Percentiles rank a stretch among this genome's conserved stretches.
These are phyloP conservation scores for Resseliella maxima DNA, from an alignment of 2,888 invertebrate genomes.

Conservation along the genomic window DNA sequence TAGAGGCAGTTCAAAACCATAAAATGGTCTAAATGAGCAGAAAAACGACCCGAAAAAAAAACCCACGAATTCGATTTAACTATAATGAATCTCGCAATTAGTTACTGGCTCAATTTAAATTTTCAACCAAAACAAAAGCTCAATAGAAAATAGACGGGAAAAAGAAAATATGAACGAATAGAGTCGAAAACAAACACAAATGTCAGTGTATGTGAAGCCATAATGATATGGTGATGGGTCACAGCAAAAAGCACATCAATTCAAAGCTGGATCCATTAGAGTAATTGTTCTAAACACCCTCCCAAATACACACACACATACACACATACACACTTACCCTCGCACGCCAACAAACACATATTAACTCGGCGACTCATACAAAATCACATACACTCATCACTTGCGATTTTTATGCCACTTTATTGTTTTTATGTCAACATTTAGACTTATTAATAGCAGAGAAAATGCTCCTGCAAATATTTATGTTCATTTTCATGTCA, in stretches of 20 bases:
- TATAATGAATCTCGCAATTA: conserved; percentile 1
- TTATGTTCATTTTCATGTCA: conserved; percentile 39
- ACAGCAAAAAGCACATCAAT: not conserved
- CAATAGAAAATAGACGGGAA: not conserved
- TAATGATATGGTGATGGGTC: not conserved
- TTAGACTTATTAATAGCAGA: conserved; percentile 39
- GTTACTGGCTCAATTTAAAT: conserved; percentile 1
- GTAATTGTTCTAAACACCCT: not conserved
- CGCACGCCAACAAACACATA: too few relatives aligned
- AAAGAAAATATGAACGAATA: not conserved
- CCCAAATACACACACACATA: not conserved
- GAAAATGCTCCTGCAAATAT: conserved; percentile 19
- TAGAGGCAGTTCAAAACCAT: not conserved
- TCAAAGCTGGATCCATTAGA: conserved; percentile 13
- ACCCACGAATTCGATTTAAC: not conserved
- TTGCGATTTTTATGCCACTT: conserved; percentile 41
- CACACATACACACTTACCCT: not conserved
- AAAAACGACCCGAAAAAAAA: not conserved
- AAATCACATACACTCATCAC: not conserved
- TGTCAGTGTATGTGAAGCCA: not conserved
- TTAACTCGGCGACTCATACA: too few relatives aligned
- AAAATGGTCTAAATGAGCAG: not conserved
- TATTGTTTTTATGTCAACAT: conserved; percentile 55
- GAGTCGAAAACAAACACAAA: not conserved
- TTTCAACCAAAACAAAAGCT: not conserved